Evolutionary conservation across 2,888 invertebrate species (phyloP), one percentile per base, ranked within the genome.

Genomic region (Drosophila mimica): DNA sequence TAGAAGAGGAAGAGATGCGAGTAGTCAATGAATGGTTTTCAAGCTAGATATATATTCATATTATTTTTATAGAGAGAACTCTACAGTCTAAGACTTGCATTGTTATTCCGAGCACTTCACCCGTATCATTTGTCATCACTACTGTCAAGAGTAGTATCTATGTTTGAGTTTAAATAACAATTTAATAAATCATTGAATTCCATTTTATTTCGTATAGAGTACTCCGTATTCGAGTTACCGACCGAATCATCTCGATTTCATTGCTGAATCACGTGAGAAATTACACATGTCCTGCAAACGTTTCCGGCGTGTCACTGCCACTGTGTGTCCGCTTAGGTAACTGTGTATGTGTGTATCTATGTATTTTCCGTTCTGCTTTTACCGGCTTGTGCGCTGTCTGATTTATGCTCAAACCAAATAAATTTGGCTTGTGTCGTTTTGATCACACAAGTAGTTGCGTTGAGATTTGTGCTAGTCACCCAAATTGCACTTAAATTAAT

Each of bases 231-330:
- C 49, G 2, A 4, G 3, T 25, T 13, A 15, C 5, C 17, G 15
- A 8, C 5, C 7, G 4, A 4, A 34, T 30, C 11, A 28, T 46
- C 25, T 46, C n/a, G 48, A 38, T n/a, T 64, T 52, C 68, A 63
- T 73, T 57, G 69, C 83, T 54, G 74, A 61, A 81, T 76, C 76
- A 82, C 83, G 83, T 86, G 85, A 84, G 74, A 85, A 85, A 85
- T 89, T 89, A 85, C 85, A 88, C 89, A 88, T 89, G 85, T 85
- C 81, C 85, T 82, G 72, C 69, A 63, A 46, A 60, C 80, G 85
- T 67, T 81, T 73, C 66, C 77, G 76, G 63, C 72, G 65, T 84
- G 65, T 74, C 71, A 61, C 62, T 60, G 69, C 65, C 54, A 71
- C 38, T 53, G 54, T 56, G n/a, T 54, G 43, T 58, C 28, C 31